phyloP scores from a whole-genome alignment of 2,888 invertebrate species.

The Caenorhabditis uteleia region DNA sequence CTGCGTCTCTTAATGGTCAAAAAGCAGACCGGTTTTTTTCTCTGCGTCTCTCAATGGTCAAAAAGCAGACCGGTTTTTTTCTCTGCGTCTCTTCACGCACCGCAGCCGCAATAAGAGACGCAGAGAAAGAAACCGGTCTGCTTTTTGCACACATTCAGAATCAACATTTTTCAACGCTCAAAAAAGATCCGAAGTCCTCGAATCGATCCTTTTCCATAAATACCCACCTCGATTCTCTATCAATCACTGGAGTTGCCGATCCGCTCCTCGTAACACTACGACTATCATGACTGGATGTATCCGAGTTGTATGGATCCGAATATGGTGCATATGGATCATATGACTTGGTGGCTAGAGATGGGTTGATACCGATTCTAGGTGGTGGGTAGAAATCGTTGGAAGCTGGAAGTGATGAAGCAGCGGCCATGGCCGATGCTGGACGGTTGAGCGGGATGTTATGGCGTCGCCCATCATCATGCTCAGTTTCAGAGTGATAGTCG shows the following conservation, averaged over 20 bases:
- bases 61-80: too few species aligned
- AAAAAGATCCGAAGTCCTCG: too few species aligned
- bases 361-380: conserved; percentile 6
- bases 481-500: conserved; percentile 65
- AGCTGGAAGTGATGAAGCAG: conserved; percentile 29
- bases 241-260: conserved; percentile 86
- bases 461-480: conserved; percentile 48
- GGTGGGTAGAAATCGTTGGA: too few species aligned
- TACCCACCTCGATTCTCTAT: conserved; percentile 71
- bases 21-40: too few species aligned
- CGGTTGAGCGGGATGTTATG: conserved; percentile 22
- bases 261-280: conserved; percentile 71
- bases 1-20: too few species aligned
- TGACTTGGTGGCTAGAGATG: neutral
- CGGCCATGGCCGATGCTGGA: conserved; percentile 49
- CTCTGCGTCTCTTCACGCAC: too few species aligned
- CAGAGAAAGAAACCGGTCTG: neutral
- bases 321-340: conserved; percentile 55
- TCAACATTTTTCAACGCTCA: too few species aligned
- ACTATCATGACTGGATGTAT: conserved; percentile 53
- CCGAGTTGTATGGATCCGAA: conserved; percentile 58
- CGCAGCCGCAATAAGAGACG: too few species aligned
- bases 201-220: neutral
- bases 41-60: too few species aligned
- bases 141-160: too few species aligned